Evolutionary conservation across 2,888 invertebrate species (phyloP).

Genomic region (Neocrepidodera transversa): DNA sequence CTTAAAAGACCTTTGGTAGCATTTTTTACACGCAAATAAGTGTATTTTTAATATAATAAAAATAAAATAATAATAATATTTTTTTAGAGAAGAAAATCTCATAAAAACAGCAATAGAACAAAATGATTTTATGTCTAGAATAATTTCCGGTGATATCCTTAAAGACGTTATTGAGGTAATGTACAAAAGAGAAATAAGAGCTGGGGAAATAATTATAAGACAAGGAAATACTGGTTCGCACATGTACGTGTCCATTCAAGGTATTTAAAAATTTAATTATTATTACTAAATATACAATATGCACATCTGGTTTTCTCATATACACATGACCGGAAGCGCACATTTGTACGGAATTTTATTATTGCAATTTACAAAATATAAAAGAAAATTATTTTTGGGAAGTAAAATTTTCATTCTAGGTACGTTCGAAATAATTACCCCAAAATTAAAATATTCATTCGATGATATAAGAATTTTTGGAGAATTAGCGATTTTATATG

Average conservation of each 20-base stretch:
- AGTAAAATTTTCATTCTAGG: constrained; percentile 81
- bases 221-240: constrained; percentile 69
- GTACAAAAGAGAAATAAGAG: constrained; percentile 48
- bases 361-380: too few species aligned
- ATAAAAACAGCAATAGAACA: constrained; percentile 51
- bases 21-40: not conserved
- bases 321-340: too few species aligned
- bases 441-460: constrained; percentile 60
- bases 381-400: too few species aligned
- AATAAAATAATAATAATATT: not conserved
- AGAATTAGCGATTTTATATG: constrained; percentile 69
- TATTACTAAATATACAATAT: not conserved
- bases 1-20: too few species aligned
- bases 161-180: constrained; percentile 53
- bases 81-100: constrained; percentile 50
- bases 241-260: constrained; percentile 84
- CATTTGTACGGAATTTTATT: too few species aligned
- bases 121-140: constrained; percentile 53
- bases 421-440: constrained; percentile 82
- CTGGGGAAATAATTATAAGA: constrained; percentile 50
- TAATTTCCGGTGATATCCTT: constrained; percentile 48
- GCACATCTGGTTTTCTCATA: too few species aligned
- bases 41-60: not conserved
- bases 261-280: not conserved
- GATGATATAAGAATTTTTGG: constrained; percentile 85